Conservation (phyloP, 2,888 invertebrate genomes). For the Balanococcus diminutus region DNA sequence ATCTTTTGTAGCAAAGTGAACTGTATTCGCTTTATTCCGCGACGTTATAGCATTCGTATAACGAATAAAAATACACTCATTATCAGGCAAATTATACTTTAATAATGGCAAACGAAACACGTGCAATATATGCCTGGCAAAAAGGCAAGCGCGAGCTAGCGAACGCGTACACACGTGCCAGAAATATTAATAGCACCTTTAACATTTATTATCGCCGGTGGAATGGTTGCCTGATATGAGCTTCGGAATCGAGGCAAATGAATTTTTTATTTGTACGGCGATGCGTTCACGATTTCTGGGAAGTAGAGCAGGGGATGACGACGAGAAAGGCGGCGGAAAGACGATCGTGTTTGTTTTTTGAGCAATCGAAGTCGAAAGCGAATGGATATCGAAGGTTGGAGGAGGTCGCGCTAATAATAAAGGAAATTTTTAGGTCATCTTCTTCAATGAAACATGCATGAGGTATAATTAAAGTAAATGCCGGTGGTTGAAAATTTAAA, state of each 20-base stretch:
- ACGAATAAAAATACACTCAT: constrained; percentile 21
- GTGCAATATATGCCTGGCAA: constrained; percentile 17
- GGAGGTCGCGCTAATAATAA: too few species aligned
- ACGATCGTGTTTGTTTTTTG: neutral
- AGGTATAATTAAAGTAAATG: too few species aligned
- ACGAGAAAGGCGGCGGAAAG: neutral
- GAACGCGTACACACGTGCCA: constrained; percentile 23
- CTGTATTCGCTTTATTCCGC: neutral
- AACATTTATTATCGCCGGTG: constrained; percentile 1
- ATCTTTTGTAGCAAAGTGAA: neutral
- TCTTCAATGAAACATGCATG: too few species aligned
- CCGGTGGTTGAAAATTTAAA: too few species aligned
- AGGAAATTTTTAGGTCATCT: too few species aligned
- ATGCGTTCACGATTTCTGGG: neutral
- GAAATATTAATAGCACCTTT: constrained; percentile 27
- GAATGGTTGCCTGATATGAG: neutral
- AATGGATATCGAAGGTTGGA: neutral
- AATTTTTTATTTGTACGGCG: constrained; percentile 10
- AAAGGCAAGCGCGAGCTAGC: constrained; percentile 3
- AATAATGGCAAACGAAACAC: constrained; percentile 27
- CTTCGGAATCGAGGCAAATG: constrained; percentile 8
- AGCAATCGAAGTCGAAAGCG: neutral
- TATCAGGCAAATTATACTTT: constrained; percentile 31
- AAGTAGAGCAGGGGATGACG: neutral
- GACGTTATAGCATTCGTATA: constrained; percentile 22